phyloP scores from a whole-genome alignment of 2,797 vertebrate species.

The Peromyscus attwateri region DNA sequence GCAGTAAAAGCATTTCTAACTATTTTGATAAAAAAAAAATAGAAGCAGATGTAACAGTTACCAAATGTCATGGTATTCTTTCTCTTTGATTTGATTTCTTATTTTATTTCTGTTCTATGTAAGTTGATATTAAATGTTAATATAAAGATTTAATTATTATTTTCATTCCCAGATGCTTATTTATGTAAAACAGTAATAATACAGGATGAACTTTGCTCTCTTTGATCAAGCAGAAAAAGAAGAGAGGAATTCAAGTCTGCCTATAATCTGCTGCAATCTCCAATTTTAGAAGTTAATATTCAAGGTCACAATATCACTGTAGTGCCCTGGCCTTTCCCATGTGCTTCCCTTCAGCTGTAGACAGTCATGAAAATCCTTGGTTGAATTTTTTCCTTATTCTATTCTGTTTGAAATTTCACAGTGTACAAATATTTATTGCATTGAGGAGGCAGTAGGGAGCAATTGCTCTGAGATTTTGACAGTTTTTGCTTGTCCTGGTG shows the following conservation, averaged over 20 bases:
- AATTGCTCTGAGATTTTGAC: background rate
- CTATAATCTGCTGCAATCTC: background rate
- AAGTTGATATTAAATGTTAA: background rate
- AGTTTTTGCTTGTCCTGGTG: background rate
- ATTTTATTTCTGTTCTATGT: background rate
- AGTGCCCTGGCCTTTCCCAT: rapidly evolving
- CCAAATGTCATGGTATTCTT: background rate
- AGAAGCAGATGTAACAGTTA: background rate
- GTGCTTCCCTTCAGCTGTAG: background rate
- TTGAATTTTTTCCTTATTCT: background rate
- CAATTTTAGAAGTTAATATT: background rate
- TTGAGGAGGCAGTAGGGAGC: background rate
- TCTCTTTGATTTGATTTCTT: background rate
- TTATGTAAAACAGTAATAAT: background rate
- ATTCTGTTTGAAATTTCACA: background rate
- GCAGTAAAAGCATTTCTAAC: background rate
- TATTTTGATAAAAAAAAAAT: background rate
- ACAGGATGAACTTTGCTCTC: too few species aligned
- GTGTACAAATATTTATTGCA: background rate
- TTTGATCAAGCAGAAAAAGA: background rate
- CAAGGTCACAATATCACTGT: background rate
- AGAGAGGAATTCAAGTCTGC: background rate
- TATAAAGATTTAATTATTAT: background rate
- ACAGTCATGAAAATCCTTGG: background rate
- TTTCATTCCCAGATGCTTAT: too few species aligned